A percentile compares a stretch with the other conserved stretches of the same genome.
Conservation (phyloP, 2,113 vertebrate species). For the Charina bottae region DNA sequence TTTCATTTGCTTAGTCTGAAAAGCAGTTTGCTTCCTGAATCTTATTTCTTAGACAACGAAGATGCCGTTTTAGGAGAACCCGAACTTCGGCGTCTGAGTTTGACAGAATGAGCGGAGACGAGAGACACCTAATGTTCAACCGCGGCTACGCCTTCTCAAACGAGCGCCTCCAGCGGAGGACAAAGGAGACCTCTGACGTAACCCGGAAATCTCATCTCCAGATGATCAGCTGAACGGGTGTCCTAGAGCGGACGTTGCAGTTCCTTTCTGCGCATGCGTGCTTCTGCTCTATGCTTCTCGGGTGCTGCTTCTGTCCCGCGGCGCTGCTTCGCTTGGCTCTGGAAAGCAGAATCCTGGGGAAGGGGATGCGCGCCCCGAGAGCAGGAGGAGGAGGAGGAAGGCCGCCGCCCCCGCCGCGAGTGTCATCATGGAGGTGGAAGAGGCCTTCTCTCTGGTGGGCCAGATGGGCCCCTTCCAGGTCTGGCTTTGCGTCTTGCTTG, state of each 20-base stretch:
- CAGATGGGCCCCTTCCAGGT: slow-evolving; percentile 80
- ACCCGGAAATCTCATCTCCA: neutral
- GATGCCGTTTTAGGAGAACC: neutral
- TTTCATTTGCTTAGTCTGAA: neutral
- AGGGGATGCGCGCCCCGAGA: slow-evolving; percentile 48
- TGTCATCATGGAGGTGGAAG: slow-evolving; percentile 77
- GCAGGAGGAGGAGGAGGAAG: neutral
- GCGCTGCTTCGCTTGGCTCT: neutral
- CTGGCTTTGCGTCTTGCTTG: slow-evolving; percentile 77
- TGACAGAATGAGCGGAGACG: neutral
- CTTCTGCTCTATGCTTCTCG: neutral
- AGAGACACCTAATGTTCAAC: neutral
- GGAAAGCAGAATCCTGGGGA: neutral
- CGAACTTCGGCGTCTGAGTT: no score
- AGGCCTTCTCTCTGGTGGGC: slow-evolving; percentile 76
- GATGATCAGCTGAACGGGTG: neutral
- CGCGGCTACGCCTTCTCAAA: neutral
- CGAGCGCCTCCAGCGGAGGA: neutral
- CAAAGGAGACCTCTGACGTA: neutral
- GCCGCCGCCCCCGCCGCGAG: neutral
- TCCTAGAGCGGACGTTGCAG: neutral
- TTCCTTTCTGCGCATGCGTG: neutral
- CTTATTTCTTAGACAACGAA: neutral
- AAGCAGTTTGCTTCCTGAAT: neutral
- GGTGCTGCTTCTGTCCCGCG: neutral